Evolutionary conservation across 2,113 vertebrate genomes (phyloP).

Genomic region (Dromiciops gliroides): DNA sequence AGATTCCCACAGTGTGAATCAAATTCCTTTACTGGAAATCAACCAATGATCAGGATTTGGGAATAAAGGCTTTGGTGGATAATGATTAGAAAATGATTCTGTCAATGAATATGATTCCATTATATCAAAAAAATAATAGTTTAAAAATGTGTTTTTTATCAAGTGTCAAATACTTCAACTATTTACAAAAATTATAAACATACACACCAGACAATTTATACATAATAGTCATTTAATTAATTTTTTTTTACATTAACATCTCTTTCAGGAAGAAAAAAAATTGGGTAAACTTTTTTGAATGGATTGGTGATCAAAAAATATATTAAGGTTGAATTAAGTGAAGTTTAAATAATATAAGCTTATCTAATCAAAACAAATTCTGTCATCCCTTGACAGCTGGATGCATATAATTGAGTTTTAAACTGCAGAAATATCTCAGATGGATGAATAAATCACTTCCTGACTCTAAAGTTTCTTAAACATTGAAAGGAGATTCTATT

Average conservation of each 20-base stretch:
- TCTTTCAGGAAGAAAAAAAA: background rate
- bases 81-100: background rate
- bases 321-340: background rate
- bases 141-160: background rate
- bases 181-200: background rate
- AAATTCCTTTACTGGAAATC: background rate
- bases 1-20: background rate
- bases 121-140: background rate
- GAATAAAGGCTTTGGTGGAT: background rate
- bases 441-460: background rate
- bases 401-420: background rate
- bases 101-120: background rate
- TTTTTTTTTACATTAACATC: background rate
- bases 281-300: background rate
- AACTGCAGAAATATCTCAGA: background rate
- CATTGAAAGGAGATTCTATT: background rate
- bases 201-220: background rate
- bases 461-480: background rate
- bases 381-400: background rate
- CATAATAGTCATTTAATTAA: background rate
- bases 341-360: background rate
- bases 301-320: background rate
- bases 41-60: background rate
- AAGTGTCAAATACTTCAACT: background rate
- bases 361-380: background rate